Base-by-base conservation (phyloP, 2,888 invertebrate species). In the Cybosia mesomella region DNA sequence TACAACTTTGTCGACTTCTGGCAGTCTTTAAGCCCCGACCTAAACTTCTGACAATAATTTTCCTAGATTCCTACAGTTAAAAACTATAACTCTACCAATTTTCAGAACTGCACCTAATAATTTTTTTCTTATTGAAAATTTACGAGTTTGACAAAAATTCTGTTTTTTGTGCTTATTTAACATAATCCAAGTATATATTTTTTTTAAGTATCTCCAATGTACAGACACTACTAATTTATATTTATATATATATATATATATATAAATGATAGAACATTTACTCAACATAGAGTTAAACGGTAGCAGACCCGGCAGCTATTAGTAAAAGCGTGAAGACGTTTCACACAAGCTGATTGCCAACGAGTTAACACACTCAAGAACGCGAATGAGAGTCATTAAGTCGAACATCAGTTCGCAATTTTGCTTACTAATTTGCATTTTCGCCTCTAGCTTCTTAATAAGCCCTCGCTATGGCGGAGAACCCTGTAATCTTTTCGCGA, bases 391-490 rank as follows among this genome's bases (percentile, higher is more conserved):
- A 81, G 75, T 83, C 81, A 83, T 87, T 86, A 86, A 83, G 76
- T 80, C 76, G 76, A 79, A 77, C 80, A 80, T 79, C 80, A 81
- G 76, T 81, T 78, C 72, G 82, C 84, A 85, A 86, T 87, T 88
- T 83, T 84, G 79, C 66, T 67, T 79, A 80, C 82, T 83, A 85
- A 89, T 89, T 88, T 89, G 82, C 89, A 89, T 89, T 88, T 85
- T 80, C 80, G 82, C 72, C 69, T 81, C 78, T 77, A 82, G 76
- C 76, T 76, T 83, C 81, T 89, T 87, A 89, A 88, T 89, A 88
- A 87, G 84, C 82, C 79, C 80, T 77, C 73, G 75, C 79, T 79
- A 84, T 36, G 77, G 82, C 80, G 77, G 76, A 80, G 82, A 78
- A 77, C 83, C 80, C 84, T 87, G 85, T 88, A 87, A 87, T 88